Conservation (phyloP, 2,888 invertebrate genomes). For the Noctua janthina region DNA sequence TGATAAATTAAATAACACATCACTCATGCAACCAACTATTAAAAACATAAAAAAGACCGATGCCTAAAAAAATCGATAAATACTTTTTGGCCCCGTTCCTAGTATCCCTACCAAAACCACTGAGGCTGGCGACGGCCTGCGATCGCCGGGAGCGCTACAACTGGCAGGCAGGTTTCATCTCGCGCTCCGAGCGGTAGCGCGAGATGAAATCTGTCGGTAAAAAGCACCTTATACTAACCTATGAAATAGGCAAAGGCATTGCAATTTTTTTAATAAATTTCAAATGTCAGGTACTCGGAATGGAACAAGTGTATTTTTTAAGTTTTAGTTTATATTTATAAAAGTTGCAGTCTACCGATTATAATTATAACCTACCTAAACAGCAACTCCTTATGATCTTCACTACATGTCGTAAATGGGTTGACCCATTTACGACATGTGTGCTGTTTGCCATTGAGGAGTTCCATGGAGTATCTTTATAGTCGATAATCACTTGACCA, state of each 20-base stretch:
- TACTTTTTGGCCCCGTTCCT: neutral
- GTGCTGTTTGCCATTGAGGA: too few relatives aligned
- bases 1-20: neutral
- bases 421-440: neutral
- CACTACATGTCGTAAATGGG: neutral
- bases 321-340: neutral
- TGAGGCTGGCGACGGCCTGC: neutral
- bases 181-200: constrained; percentile 30
- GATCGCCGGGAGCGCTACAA: neutral
- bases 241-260: neutral
- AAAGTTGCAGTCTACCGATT: neutral
- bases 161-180: constrained; percentile 19
- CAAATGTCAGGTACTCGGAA: too few relatives aligned
- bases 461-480: neutral
- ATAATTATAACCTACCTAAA: neutral
- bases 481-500: neutral
- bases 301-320: neutral
- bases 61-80: neutral
- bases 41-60: neutral
- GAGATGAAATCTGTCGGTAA: constrained; percentile 38
- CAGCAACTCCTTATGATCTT: neutral
- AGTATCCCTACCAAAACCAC: neutral
- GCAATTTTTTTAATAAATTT: neutral
- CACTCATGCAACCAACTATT: neutral
- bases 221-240: neutral